Conservation (phyloP, 2,797 vertebrate genomes). For the Pseudochirops cupreus region DNA sequence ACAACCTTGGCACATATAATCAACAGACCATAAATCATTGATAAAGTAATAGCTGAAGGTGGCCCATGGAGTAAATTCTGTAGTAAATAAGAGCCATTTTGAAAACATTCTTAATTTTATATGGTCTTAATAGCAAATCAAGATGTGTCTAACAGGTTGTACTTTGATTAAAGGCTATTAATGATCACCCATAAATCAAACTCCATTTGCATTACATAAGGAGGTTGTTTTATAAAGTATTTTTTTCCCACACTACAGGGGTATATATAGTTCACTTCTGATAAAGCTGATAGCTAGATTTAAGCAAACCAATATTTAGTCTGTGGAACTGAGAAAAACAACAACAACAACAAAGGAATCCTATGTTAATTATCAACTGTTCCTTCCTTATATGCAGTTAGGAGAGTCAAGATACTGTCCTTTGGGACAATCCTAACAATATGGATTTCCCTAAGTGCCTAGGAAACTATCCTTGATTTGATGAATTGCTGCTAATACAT, state of each 20-base stretch:
- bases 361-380: slow-evolving; percentile 32
- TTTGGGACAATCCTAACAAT: slow-evolving; percentile 13
- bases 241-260: neutral
- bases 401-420: slow-evolving; percentile 8
- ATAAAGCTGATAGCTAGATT: slow-evolving; percentile 45
- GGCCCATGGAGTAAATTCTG: neutral
- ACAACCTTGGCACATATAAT: neutral
- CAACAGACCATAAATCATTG: neutral
- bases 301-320: slow-evolving; percentile 38
- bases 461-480: neutral
- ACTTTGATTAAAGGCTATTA: neutral
- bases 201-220: no score
- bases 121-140: neutral
- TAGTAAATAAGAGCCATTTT: neutral
- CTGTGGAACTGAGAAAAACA: slow-evolving; percentile 24
- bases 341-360: slow-evolving; percentile 8
- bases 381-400: neutral
- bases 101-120: neutral
- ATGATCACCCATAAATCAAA: neutral
- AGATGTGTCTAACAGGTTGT: neutral
- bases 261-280: neutral
- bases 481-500: neutral
- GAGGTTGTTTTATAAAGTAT: neutral
- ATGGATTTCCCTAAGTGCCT: neutral
- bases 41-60: neutral